Conservation (phyloP, 2,888 invertebrate genomes). For the Apotomis turbidana region DNA sequence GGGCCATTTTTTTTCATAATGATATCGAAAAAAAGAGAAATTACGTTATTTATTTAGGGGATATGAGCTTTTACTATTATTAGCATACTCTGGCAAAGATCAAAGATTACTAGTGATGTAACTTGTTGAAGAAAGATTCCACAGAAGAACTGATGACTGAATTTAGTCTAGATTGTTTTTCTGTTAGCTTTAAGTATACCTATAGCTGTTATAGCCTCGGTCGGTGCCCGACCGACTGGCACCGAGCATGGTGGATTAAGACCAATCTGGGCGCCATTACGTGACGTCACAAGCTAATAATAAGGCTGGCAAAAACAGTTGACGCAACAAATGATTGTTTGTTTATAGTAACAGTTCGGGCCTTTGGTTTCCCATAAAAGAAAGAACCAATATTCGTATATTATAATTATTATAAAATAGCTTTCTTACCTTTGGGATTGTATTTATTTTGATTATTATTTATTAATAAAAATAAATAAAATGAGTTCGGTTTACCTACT, state of each 20-base stretch:
- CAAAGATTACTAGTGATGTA: not conserved
- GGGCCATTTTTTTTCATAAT: too few relatives aligned
- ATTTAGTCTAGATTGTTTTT: not conserved
- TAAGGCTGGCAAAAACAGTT: constrained; percentile 16
- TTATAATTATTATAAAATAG: too few relatives aligned
- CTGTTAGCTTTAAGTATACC: not conserved
- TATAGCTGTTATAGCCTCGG: constrained; percentile 1
- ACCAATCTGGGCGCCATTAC: constrained; percentile 34
- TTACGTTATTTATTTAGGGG: too few relatives aligned
- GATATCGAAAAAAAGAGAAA: too few relatives aligned
- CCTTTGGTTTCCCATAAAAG: not conserved
- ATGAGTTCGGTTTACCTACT: too few relatives aligned
- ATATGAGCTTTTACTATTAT: too few relatives aligned
- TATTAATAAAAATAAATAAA: too few relatives aligned
- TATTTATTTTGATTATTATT: too few relatives aligned
- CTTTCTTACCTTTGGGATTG: too few relatives aligned
- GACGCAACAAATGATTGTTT: constrained; percentile 1
- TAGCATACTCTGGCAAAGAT: too few relatives aligned
- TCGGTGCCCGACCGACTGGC: constrained; percentile 33
- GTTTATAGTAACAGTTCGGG: not conserved
- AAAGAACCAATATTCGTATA: too few relatives aligned
- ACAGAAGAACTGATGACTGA: not conserved
- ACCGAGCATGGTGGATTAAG: constrained; percentile 32
- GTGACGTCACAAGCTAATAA: constrained; percentile 31
- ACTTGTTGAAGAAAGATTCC: not conserved